Percentiles rank a stretch among this genome's conserved stretches.
Conservation (phyloP, 2,888 invertebrate species). For the Temnothorax ravouxi region DNA sequence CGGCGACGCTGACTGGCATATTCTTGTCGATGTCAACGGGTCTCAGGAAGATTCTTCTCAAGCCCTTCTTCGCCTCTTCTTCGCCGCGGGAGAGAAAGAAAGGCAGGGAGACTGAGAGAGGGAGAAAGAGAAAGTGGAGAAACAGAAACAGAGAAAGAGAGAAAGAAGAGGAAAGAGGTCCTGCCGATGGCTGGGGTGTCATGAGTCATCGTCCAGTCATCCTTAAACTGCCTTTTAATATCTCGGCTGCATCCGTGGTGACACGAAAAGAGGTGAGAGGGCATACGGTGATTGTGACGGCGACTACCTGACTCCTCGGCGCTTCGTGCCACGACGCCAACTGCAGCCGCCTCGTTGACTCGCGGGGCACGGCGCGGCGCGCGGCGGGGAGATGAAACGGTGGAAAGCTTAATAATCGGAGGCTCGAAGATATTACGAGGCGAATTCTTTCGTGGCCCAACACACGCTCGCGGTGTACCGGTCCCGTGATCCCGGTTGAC, state of each 20-base stretch:
- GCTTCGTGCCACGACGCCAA: slow-evolving; percentile 67
- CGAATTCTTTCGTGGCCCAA: slow-evolving; percentile 82
- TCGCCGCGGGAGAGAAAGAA: slow-evolving; percentile 52
- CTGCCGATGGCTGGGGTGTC: slow-evolving; percentile 68
- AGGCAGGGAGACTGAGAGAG: slow-evolving; percentile 46
- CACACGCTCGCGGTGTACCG: slow-evolving; percentile 38
- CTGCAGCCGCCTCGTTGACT: slow-evolving; percentile 62
- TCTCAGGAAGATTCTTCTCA: slow-evolving; percentile 59
- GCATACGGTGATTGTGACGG: slow-evolving; percentile 76
- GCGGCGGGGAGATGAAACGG: slow-evolving; percentile 36
- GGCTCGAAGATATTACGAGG: slow-evolving; percentile 84
- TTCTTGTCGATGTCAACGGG: slow-evolving; percentile 74
- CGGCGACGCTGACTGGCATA: slow-evolving; percentile 71
- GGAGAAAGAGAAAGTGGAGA: slow-evolving; percentile 49
- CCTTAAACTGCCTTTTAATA: slow-evolving; percentile 85
- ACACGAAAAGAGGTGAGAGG: slow-evolving; percentile 80
- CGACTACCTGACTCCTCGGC: slow-evolving; percentile 81
- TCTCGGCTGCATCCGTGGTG: slow-evolving; percentile 75
- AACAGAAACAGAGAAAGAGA: not conserved
- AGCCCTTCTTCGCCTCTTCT: slow-evolving; percentile 8
- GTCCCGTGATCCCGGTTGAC: slow-evolving; percentile 67
- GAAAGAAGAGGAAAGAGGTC: not conserved
- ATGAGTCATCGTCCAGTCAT: slow-evolving; percentile 83
- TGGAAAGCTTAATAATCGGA: slow-evolving; percentile 76
- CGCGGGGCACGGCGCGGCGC: not conserved